Conservation (phyloP, 2,113 vertebrate genomes). For the Sturnira hondurensis region DNA sequence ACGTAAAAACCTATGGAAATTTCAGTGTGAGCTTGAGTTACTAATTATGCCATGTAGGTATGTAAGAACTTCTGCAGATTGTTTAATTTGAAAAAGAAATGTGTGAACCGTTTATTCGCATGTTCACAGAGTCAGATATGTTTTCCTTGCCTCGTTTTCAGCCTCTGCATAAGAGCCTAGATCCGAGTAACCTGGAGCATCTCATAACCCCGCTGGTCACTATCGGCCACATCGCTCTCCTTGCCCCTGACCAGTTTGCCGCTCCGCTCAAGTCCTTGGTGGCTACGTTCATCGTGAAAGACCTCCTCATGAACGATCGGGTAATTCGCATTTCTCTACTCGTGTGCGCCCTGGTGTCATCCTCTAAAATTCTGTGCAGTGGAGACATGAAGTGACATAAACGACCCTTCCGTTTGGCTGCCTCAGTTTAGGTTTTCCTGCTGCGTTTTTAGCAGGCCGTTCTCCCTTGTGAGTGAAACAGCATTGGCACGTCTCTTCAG, state of each 20-base stretch:
- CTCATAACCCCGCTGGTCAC: constrained; percentile 95
- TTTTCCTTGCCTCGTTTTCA: constrained; percentile 67
- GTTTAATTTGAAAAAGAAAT: too few relatives aligned
- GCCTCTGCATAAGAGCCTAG: constrained; percentile 96
- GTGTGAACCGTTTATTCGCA: background rate
- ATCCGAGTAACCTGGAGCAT: constrained; percentile 95
- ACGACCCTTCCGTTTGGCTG: background rate
- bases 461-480: background rate
- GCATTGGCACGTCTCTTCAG: background rate
- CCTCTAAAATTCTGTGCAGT: background rate
- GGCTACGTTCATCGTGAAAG: constrained; percentile 98
- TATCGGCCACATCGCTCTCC: constrained; percentile 95
- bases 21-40: background rate
- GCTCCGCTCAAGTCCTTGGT: constrained; percentile 96
- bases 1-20: background rate
- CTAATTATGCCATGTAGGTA: background rate
- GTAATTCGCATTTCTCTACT: constrained; percentile 75
- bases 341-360: background rate
- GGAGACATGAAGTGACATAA: background rate
- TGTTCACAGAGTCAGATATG: background rate
- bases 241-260: constrained; percentile 97
- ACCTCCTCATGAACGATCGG: constrained; percentile 97
- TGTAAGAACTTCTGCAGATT: background rate
- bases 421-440: background rate
- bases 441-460: background rate